Percentiles rank a stretch among this genome's conserved stretches.
These are phyloP conservation scores for Crotalus helleri DNA, from an alignment of 2,113 vertebrate species.

Conservation along the genomic window DNA sequence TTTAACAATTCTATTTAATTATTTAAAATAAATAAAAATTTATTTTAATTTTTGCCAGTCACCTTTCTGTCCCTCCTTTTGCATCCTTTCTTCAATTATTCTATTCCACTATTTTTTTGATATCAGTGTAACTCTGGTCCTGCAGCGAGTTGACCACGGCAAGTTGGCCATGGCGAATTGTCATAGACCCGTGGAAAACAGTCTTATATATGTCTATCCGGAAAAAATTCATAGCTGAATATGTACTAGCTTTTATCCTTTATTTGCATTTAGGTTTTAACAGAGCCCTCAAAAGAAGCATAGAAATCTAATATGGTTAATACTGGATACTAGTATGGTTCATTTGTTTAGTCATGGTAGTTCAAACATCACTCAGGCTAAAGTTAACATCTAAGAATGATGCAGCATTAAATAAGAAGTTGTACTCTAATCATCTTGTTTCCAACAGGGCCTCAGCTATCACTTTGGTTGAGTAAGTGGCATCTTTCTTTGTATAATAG, in stretches of 20 bases:
- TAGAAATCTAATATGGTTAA: neutral
- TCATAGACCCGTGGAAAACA: neutral
- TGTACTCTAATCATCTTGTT: neutral
- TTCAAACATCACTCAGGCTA: neutral
- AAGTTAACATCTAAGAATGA: neutral
- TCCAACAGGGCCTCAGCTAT: neutral
- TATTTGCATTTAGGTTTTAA: accelerated
- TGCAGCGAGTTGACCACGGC: too few relatives aligned
- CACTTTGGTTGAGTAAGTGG: neutral
- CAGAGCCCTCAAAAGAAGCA: neutral
- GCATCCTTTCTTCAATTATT: too few relatives aligned
- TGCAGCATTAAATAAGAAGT: neutral
- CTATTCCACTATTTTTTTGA: too few relatives aligned
- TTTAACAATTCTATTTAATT: too few relatives aligned
- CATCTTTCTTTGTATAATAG: conserved; percentile 12
- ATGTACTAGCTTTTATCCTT: neutral
- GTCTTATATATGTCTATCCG: neutral
- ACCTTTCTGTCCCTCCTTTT: too few relatives aligned
- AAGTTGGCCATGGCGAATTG: too few relatives aligned
- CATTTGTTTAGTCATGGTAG: neutral
- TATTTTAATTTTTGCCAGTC: too few relatives aligned
- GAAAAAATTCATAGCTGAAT: neutral
- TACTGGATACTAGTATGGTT: neutral
- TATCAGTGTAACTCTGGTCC: too few relatives aligned
- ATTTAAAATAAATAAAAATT: too few relatives aligned